These are phyloP conservation scores for Leptoclinus maculatus DNA, from an alignment of 2,797 vertebrate species.

Conservation along the genomic window DNA sequence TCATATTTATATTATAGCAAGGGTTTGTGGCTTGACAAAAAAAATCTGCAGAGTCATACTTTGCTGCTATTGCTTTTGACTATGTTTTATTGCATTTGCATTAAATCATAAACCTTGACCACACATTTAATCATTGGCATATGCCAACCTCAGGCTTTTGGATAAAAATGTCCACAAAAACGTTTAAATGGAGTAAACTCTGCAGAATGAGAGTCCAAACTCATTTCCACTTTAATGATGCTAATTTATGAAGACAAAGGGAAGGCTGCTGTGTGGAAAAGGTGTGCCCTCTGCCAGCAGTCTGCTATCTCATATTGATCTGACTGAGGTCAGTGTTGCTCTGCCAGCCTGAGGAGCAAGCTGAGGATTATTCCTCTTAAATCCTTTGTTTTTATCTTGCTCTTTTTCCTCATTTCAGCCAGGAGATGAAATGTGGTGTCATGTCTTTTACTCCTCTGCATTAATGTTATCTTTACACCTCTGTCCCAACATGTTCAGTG, in stretches of 20 bases:
- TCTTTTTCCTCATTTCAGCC: slow-evolving; percentile 8
- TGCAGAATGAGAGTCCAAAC: background rate
- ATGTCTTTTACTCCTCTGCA: slow-evolving; percentile 13
- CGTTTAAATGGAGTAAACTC: background rate
- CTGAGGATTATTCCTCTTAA: slow-evolving; percentile 35
- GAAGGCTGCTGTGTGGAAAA: slow-evolving; percentile 19
- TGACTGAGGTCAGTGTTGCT: slow-evolving; percentile 12
- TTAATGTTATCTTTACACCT: slow-evolving; percentile 19
- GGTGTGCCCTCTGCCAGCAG: slow-evolving; percentile 3
- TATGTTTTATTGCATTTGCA: background rate
- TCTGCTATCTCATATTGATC: slow-evolving; percentile 33
- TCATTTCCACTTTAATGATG: slow-evolving; percentile 4
- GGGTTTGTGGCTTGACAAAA: background rate
- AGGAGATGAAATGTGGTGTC: slow-evolving; percentile 24
- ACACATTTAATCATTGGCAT: background rate
- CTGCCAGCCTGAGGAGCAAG: slow-evolving; percentile 26
- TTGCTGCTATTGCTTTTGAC: background rate
- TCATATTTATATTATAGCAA: background rate
- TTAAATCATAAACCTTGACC: background rate
- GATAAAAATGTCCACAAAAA: slow-evolving; percentile 1
- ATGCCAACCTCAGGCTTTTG: background rate
- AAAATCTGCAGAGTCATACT: background rate
- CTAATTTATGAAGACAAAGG: slow-evolving; percentile 5
- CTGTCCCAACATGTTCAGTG: background rate
- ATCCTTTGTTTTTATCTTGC: slow-evolving; percentile 25